Evolutionary conservation across 2,797 vertebrate genomes (phyloP).

Genomic region (Pseudocheirus occidentalis): DNA sequence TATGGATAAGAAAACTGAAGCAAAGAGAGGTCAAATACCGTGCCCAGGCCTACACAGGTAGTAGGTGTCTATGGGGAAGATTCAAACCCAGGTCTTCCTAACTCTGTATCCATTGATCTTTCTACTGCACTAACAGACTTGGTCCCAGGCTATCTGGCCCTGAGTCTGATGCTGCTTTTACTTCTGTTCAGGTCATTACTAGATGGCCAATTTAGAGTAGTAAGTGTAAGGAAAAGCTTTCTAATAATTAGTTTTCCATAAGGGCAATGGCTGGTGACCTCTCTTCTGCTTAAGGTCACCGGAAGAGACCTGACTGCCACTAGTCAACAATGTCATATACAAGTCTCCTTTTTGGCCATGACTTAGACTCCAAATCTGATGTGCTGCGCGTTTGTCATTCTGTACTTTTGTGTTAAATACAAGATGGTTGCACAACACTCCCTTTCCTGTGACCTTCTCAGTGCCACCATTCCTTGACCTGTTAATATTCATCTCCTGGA

Average conservation of each 20-base stretch:
- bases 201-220: neutral
- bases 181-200: neutral
- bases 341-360: neutral
- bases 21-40: neutral
- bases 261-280: neutral
- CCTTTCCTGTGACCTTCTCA: neutral
- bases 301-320: neutral
- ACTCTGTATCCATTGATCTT: neutral
- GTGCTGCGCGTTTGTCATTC: neutral
- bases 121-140: neutral
- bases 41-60: no score
- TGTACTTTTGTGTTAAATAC: neutral
- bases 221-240: no score
- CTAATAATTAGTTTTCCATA: neutral
- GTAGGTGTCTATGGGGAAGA: neutral
- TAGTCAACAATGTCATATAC: neutral
- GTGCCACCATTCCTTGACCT: neutral
- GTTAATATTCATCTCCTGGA: neutral
- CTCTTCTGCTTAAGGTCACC: no score
- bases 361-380: neutral
- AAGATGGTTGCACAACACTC: neutral
- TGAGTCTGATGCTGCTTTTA: neutral
- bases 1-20: neutral
- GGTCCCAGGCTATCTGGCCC: neutral
- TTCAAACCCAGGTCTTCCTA: neutral